phyloP scores from a whole-genome alignment of 2,113 vertebrate genomes.

The Lophotis ruficrista region DNA sequence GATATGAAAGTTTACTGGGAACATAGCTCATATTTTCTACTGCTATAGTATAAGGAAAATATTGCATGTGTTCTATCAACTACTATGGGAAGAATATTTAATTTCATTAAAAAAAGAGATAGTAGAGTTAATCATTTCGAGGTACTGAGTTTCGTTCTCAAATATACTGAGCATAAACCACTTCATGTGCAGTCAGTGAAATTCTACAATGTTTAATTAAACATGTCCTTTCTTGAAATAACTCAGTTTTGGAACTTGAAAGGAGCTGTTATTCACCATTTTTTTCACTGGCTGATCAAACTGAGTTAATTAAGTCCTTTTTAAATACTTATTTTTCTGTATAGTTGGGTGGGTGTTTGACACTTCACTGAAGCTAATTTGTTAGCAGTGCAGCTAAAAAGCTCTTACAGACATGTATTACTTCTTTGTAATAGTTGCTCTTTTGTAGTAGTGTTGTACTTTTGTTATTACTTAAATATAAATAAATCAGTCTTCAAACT shows the following conservation, averaged over 20 bases:
- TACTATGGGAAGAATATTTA: background rate
- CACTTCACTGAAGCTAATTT: background rate
- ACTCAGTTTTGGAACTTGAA: background rate
- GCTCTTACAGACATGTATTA: background rate
- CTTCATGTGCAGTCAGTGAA: background rate
- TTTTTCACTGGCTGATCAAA: background rate
- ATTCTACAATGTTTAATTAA: background rate
- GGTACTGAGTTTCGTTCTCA: background rate
- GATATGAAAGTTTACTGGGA: background rate
- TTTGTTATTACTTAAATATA: background rate
- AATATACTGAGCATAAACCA: background rate
- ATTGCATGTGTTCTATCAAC: background rate
- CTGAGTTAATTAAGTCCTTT: background rate
- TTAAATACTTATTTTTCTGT: background rate
- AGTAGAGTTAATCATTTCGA: background rate
- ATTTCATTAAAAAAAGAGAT: background rate
- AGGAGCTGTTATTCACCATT: background rate
- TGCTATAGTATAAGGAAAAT: background rate
- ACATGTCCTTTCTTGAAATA: background rate
- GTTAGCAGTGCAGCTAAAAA: background rate
- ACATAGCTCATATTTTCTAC: background rate
- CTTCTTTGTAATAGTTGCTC: background rate
- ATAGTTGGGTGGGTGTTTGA: background rate
- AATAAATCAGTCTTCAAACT: background rate
- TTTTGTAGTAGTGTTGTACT: background rate